These are phyloP conservation scores for Torymus texanus DNA, from an alignment of 2,888 invertebrate genomes.

Conservation along the genomic window DNA sequence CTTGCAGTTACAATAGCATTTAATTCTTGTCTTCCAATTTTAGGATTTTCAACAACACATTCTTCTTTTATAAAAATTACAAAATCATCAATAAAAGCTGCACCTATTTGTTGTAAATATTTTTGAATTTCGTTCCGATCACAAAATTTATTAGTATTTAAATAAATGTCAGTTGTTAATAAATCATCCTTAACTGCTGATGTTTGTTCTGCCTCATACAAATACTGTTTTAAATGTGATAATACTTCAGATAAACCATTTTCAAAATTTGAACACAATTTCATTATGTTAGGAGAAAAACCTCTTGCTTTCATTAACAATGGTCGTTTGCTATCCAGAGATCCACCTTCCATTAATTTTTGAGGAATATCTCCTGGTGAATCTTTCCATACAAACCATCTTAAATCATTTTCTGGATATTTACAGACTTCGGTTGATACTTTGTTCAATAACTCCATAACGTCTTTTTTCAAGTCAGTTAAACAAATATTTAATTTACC, in stretches of 20 bases:
- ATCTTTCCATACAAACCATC: conserved; percentile 86
- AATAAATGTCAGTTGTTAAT: conserved; percentile 63
- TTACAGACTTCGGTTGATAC: conserved; percentile 68
- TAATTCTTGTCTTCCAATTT: conserved; percentile 63
- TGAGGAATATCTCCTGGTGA: conserved; percentile 77
- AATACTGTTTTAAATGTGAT: conserved; percentile 82
- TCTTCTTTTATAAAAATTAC: conserved; percentile 63
- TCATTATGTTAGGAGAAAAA: conserved; percentile 84
- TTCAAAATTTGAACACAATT: conserved; percentile 82
- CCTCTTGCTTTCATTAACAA: conserved; percentile 88
- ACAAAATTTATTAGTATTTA: conserved; percentile 67
- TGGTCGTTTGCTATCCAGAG: conserved; percentile 69
- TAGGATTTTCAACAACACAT: conserved; percentile 62
- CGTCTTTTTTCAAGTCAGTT: conserved; percentile 63
- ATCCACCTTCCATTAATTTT: conserved; percentile 69
- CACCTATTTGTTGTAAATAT: conserved; percentile 67
- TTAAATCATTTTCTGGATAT: conserved; percentile 80
- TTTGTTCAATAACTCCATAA: conserved; percentile 66
- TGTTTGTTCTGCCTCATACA: conserved; percentile 77
- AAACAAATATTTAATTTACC: conserved; percentile 66
- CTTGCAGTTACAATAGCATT: conserved; percentile 78
- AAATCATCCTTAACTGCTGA: conserved; percentile 64
- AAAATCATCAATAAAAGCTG: conserved; percentile 63
- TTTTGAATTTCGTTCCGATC: conserved; percentile 70
- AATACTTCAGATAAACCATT: conserved; percentile 80